These are phyloP conservation scores for Pseudomugil tenellus DNA, from an alignment of 2,797 vertebrate genomes.

Conservation along the genomic window DNA sequence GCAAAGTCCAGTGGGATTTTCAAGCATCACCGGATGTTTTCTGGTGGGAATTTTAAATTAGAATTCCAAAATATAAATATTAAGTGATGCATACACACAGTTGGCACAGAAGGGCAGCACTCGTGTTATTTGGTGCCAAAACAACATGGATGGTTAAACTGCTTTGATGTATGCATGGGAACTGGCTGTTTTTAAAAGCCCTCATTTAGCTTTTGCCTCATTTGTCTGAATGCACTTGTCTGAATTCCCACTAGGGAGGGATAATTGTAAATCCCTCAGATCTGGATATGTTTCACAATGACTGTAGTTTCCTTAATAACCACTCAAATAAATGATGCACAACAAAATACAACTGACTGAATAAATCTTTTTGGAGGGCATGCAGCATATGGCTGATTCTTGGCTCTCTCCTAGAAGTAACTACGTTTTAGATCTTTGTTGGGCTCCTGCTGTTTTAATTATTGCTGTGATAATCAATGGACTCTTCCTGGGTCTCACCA, in stretches of 20 bases:
- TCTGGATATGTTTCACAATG: constrained; percentile 52
- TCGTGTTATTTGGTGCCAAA: constrained; percentile 37
- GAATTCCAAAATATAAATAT: constrained; percentile 62
- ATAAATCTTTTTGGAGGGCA: constrained; percentile 47
- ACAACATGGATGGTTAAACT: constrained; percentile 58
- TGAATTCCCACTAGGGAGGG: constrained; percentile 59
- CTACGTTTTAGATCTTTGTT: constrained; percentile 32
- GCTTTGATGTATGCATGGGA: constrained; percentile 58
- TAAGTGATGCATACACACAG: constrained; percentile 66
- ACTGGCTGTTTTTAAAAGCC: constrained; percentile 49
- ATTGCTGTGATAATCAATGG: constrained; percentile 36
- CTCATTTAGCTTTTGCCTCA: constrained; percentile 51
- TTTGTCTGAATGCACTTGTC: constrained; percentile 55
- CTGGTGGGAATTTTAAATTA: constrained; percentile 59
- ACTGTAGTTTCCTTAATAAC: constrained; percentile 68
- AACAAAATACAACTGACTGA: constrained; percentile 45
- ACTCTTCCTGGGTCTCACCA: constrained; percentile 14
- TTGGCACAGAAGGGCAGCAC: constrained; percentile 41
- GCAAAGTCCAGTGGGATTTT: constrained; percentile 41
- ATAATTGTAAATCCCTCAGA: constrained; percentile 67
- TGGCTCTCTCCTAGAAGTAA: constrained; percentile 26
- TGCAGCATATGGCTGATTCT: constrained; percentile 36
- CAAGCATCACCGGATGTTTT: constrained; percentile 40
- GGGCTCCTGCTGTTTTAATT: constrained; percentile 20
- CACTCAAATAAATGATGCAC: constrained; percentile 53